phyloP scores from a whole-genome alignment of 2,888 invertebrate species.

The Pinctada fucata region DNA sequence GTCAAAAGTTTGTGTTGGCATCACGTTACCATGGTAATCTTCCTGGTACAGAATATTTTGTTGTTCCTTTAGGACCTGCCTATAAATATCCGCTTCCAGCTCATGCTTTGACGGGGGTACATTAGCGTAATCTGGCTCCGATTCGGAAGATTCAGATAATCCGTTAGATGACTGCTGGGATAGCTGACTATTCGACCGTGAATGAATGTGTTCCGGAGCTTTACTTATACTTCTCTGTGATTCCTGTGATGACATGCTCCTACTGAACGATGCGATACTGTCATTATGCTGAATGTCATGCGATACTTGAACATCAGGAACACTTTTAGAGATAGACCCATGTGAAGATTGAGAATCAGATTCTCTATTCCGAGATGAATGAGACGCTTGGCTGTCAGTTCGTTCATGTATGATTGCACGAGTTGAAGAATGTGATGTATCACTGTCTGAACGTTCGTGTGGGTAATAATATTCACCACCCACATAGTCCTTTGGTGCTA shows the following conservation, averaged over 20 bases:
- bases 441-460: constrained; percentile 72
- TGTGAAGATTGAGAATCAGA: constrained; percentile 79
- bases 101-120: constrained; percentile 59
- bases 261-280: constrained; percentile 64
- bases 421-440: constrained; percentile 74
- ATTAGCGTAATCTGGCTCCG: constrained; percentile 75
- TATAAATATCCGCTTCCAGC: constrained; percentile 40
- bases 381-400: constrained; percentile 65
- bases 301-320: constrained; percentile 71
- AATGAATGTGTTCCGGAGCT: constrained; percentile 46
- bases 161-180: constrained; percentile 47
- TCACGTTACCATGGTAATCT: constrained; percentile 22
- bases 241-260: constrained; percentile 63
- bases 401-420: constrained; percentile 55
- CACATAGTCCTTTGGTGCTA: constrained; percentile 62
- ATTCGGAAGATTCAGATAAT: constrained; percentile 42
- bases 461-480: constrained; percentile 57
- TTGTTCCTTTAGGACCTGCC: constrained; percentile 36
- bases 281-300: constrained; percentile 72
- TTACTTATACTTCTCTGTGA: constrained; percentile 48
- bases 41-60: constrained; percentile 33
- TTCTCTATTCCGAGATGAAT: constrained; percentile 63
- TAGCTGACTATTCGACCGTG: constrained; percentile 51
- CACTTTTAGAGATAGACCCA: constrained; percentile 79
- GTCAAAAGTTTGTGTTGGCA: constrained; percentile 28